Percentiles rank a stretch among this genome's conserved stretches.
phyloP scores from a whole-genome alignment of 2,888 invertebrate species.

The Epinotia nisella region DNA sequence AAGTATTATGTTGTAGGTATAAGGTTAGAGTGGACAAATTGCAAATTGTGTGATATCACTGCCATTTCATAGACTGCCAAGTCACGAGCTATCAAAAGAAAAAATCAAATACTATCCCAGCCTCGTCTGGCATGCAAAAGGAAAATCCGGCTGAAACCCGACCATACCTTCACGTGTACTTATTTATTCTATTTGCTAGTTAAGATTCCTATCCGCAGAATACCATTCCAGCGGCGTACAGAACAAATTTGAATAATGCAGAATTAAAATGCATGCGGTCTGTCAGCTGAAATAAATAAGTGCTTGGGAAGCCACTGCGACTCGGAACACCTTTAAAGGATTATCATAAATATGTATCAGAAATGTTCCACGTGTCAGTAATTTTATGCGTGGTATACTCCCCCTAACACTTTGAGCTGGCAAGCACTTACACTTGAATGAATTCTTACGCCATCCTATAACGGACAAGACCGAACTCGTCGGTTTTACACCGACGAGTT shows the following conservation, averaged over 20 bases:
- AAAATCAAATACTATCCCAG: not conserved
- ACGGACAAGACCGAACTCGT: too few relatives aligned
- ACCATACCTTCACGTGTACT: slow-evolving; percentile 11
- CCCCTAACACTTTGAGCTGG: slow-evolving; percentile 1
- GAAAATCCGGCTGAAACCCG: slow-evolving; percentile 32
- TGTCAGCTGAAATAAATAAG: slow-evolving; percentile 37
- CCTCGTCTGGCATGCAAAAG: not conserved
- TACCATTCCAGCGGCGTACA: slow-evolving; percentile 35
- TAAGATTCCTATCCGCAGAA: slow-evolving; percentile 29
- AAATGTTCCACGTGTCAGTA: slow-evolving; percentile 18
- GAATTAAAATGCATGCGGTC: slow-evolving; percentile 38
- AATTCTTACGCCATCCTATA: not conserved
- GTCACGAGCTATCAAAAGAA: not conserved
- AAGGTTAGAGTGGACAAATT: too few relatives aligned
- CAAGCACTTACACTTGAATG: not conserved
- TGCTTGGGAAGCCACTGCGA: slow-evolving; percentile 23
- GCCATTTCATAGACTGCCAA: not conserved
- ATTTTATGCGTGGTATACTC: slow-evolving; percentile 15
- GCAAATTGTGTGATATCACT: too few relatives aligned
- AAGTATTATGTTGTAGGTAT: too few relatives aligned
- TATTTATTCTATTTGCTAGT: slow-evolving; percentile 29
- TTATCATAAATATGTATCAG: slow-evolving; percentile 24
- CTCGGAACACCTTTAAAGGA: slow-evolving; percentile 1
- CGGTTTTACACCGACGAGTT: too few relatives aligned
- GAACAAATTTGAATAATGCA: slow-evolving; percentile 40